Conservation (phyloP, 2,888 invertebrate genomes). For the Apocheima hispidaria region DNA sequence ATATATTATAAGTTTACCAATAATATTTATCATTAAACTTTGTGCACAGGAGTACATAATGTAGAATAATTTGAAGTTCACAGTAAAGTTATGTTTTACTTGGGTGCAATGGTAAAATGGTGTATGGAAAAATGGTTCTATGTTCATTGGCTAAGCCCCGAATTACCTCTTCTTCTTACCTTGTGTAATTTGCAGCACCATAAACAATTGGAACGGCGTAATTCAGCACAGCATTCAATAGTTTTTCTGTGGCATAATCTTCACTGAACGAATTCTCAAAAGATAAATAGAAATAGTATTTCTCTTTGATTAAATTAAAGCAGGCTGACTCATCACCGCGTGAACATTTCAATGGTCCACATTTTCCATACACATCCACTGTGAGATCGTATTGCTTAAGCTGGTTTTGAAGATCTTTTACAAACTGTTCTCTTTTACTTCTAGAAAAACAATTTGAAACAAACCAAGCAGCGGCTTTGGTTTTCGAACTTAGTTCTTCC, state of each 20-base stretch:
- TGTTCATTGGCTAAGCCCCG: background rate
- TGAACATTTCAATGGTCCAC: slow-evolving; percentile 54
- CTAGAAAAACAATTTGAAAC: slow-evolving; percentile 57
- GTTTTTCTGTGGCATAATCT: slow-evolving; percentile 68
- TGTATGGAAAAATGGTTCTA: too few species aligned
- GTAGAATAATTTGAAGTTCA: too few species aligned
- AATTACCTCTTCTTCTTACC: too few species aligned
- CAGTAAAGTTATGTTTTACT: too few species aligned
- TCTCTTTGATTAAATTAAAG: slow-evolving; percentile 49
- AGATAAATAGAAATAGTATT: slow-evolving; percentile 67
- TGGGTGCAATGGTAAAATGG: too few species aligned
- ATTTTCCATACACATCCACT: slow-evolving; percentile 60
- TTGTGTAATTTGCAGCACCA: slow-evolving; percentile 87
- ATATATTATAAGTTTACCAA: too few species aligned
- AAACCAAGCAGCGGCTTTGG: slow-evolving; percentile 61
- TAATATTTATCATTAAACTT: too few species aligned
- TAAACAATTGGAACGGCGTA: slow-evolving; percentile 88
- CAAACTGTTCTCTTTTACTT: slow-evolving; percentile 49
- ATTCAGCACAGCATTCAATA: slow-evolving; percentile 73
- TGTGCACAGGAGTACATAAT: too few species aligned
- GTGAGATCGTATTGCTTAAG: slow-evolving; percentile 49
- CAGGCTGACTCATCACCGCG: slow-evolving; percentile 46
- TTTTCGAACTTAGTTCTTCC: slow-evolving; percentile 48
- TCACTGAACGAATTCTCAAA: slow-evolving; percentile 63
- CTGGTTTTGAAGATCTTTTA: slow-evolving; percentile 43